Percentiles rank a stretch among this genome's conserved stretches.
Conservation (phyloP, 2,797 vertebrate genomes). For the Menidia menidia region DNA sequence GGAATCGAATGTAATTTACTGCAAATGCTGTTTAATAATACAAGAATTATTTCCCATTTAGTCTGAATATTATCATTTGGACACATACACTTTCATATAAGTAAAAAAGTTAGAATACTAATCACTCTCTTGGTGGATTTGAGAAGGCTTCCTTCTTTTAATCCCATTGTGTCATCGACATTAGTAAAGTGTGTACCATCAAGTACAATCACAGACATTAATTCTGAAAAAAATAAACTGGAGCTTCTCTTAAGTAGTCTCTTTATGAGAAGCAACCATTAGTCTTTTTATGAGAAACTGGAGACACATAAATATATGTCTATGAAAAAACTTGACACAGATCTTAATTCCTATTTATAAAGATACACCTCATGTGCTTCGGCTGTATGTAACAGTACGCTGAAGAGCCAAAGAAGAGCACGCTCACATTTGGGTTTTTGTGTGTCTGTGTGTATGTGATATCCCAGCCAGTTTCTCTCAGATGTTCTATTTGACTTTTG, state of each 20-base stretch:
- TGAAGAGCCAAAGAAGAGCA: constrained; percentile 36
- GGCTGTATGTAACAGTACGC: constrained; percentile 44
- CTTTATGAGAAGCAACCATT: constrained; percentile 46
- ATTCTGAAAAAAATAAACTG: constrained; percentile 34
- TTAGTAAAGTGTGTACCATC: not conserved
- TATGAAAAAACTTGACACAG: constrained; percentile 61
- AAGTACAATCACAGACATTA: constrained; percentile 28
- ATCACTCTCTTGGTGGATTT: constrained; percentile 12
- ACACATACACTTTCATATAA: constrained; percentile 19
- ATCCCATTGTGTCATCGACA: constrained; percentile 2
- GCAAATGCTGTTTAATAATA: constrained; percentile 43
- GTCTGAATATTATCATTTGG: constrained; percentile 25
- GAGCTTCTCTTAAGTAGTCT: constrained; percentile 47
- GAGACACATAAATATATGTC: constrained; percentile 40
- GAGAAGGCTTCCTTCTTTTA: constrained; percentile 13
- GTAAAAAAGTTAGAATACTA: constrained; percentile 10
- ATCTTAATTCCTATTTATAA: constrained; percentile 61
- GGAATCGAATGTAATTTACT: constrained; percentile 53
- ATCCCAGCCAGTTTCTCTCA: constrained; percentile 61
- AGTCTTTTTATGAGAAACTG: constrained; percentile 49
- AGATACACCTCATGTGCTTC: constrained; percentile 41
- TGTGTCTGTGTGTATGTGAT: constrained; percentile 31
- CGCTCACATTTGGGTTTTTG: constrained; percentile 55
- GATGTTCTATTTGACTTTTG: constrained; percentile 73
- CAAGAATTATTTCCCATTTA: constrained; percentile 36